phyloP scores from a whole-genome alignment of 64 coral and sea anemone species.

The Montipora capricornis region DNA sequence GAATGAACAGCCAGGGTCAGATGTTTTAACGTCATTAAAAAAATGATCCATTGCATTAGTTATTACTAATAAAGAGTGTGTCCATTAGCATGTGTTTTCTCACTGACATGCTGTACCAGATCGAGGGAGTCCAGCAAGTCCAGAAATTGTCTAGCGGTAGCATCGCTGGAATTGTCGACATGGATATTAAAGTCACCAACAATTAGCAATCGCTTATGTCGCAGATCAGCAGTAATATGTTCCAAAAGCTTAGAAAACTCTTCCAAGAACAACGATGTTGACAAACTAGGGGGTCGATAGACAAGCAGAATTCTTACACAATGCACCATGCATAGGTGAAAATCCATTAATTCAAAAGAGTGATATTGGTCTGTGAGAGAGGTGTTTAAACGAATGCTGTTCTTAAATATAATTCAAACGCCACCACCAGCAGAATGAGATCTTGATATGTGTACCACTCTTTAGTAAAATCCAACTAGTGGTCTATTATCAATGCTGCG shows the following conservation, averaged over 20 bases:
- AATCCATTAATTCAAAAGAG: slow-evolving; percentile 4
- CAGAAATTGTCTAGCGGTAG: slow-evolving; percentile 4
- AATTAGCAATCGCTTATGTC: slow-evolving; percentile 1
- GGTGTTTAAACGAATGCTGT: not conserved
- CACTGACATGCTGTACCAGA: not conserved
- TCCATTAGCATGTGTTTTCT: slow-evolving; percentile 9
- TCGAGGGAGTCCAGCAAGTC: not conserved
- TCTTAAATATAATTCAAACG: not conserved
- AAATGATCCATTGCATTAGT: not conserved
- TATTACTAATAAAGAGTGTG: not conserved
- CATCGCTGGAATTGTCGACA: not conserved
- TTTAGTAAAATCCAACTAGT: no score
- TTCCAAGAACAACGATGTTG: slow-evolving; percentile 7
- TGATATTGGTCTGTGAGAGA: not conserved
- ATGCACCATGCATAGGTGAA: not conserved
- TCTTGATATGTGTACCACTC: no score
- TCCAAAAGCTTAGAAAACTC: slow-evolving; percentile 1
- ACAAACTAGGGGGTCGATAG: not conserved
- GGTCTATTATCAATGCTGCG: no score
- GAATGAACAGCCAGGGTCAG: not conserved
- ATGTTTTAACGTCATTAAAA: not conserved
- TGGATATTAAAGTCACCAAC: not conserved
- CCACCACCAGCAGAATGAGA: no score
- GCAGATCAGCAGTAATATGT: not conserved
- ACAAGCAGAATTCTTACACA: slow-evolving; percentile 9